phyloP scores from a whole-genome alignment of 2,797 vertebrate species.

The Tympanoctomys barrerae region DNA sequence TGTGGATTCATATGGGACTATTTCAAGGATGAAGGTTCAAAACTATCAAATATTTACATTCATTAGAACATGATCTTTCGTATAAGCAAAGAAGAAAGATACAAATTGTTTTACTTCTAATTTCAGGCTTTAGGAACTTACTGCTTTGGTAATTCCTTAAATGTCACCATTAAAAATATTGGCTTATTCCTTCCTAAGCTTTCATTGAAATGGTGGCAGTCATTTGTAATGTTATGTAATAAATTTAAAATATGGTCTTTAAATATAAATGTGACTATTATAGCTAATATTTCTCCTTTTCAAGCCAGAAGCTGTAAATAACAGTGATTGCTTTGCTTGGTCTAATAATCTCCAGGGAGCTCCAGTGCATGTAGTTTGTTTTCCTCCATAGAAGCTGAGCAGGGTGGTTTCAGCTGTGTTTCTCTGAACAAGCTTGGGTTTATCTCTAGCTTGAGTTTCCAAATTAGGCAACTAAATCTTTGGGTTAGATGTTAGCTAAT shows the following conservation, averaged over 20 bases:
- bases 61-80: slow-evolving; percentile 57
- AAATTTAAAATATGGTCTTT: slow-evolving; percentile 62
- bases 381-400: slow-evolving; percentile 14
- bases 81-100: slow-evolving; percentile 48
- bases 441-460: slow-evolving; percentile 21
- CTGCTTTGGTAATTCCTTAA: slow-evolving; percentile 72
- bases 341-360: background rate
- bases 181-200: slow-evolving; percentile 42
- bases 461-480: background rate
- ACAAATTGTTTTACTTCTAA: slow-evolving; percentile 49
- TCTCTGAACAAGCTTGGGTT: background rate
- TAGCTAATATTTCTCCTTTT: slow-evolving; percentile 24
- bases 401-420: background rate
- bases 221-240: slow-evolving; percentile 48
- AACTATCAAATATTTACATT: slow-evolving; percentile 73
- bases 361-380: background rate
- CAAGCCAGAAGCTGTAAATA: background rate
- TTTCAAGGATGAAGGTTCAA: slow-evolving; percentile 71
- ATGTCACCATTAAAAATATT: slow-evolving; percentile 72
- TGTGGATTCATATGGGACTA: slow-evolving; percentile 5
- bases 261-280: slow-evolving; percentile 50
- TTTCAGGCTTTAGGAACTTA: slow-evolving; percentile 55
- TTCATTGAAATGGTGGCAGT: slow-evolving; percentile 41
- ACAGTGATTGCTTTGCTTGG: background rate
- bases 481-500: background rate